Evolutionary conservation across 1,140 invertebrate genomes (phyloP), one percentile per base, ranked within the genome.

Genomic region (Sinonovacula constricta): DNA sequence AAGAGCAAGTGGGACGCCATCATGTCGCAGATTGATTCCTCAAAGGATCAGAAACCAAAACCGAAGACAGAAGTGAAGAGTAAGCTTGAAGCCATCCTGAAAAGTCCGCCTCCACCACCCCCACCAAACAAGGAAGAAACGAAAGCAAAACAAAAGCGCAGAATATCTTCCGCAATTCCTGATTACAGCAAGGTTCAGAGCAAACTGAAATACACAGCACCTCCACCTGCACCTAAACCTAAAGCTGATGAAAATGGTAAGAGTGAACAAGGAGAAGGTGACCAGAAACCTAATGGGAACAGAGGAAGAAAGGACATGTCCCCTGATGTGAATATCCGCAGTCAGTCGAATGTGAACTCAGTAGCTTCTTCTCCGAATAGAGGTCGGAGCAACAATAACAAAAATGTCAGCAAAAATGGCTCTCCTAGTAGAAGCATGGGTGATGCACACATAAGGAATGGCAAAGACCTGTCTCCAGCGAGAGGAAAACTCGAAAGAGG

Each of bases 1-100:
- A 91, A 90, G 69, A 91, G 88, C 80, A 89, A 91, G 76, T 91
- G 91, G 91, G 89, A 86, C 57, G 82, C 86, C 12, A 90, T 91
- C 22, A 91, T 91, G 86, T 90, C 88, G 5, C 86, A 91, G 63
- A 90, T 91, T 33, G 88, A 88, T 30, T 79, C 79, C 3, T 86
- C 87, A 30, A 91, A 91, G 65, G 87, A 83, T 22, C 81, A 79
- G n/a, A 85, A 86, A 34, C 72, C 79, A 0, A 90, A 90, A 56
- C 80, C 88, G 1, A 91, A 89, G 68, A 77, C 81, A 31, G 90
- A 91, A 74, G 86, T 91, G 0, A 91, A 88, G 70, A 90, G 90
- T 82, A 85, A 86, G 60, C 76, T 91, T 18, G 86, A 89, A 30
- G 85, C 82, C 7, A 88, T 87, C 53, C 68, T 87, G 18, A 75